Conservation (phyloP, 2,797 vertebrate species). For the Crypturellus tataupa region DNA sequence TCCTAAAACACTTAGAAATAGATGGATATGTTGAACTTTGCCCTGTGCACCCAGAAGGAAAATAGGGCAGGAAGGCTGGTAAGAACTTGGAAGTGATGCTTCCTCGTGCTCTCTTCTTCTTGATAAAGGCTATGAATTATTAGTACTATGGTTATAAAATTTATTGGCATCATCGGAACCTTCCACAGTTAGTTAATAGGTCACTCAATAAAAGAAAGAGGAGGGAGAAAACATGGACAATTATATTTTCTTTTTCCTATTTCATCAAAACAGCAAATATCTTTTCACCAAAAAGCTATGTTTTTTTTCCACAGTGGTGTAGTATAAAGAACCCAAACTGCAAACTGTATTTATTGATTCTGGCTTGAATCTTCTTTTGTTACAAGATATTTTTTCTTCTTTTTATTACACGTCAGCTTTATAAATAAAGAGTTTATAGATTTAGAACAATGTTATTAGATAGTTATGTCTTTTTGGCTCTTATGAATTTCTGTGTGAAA, state of each 20-base stretch:
- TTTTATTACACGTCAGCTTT: background rate
- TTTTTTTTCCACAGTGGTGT: background rate
- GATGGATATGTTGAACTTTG: background rate
- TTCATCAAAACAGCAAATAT: background rate
- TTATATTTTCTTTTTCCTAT: background rate
- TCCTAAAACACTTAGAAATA: conserved; percentile 24
- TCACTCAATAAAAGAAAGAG: background rate
- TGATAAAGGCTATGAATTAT: background rate
- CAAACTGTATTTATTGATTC: background rate
- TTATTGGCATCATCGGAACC: background rate
- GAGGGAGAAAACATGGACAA: background rate
- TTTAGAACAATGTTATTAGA: conserved; percentile 30
- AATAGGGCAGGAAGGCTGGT: background rate
- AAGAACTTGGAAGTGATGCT: background rate
- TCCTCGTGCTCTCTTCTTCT: background rate
- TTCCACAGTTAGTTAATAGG: background rate
- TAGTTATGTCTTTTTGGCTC: background rate
- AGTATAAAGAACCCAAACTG: background rate
- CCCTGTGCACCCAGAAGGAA: background rate
- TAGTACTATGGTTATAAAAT: background rate
- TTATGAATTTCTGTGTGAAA: conserved; percentile 32
- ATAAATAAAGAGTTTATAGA: conserved; percentile 23
- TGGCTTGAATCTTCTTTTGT: background rate
- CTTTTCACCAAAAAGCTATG: background rate
- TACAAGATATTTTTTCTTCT: background rate